phyloP scores from a whole-genome alignment of 2,113 vertebrate genomes.

The Kobus ellipsiprymnus region DNA sequence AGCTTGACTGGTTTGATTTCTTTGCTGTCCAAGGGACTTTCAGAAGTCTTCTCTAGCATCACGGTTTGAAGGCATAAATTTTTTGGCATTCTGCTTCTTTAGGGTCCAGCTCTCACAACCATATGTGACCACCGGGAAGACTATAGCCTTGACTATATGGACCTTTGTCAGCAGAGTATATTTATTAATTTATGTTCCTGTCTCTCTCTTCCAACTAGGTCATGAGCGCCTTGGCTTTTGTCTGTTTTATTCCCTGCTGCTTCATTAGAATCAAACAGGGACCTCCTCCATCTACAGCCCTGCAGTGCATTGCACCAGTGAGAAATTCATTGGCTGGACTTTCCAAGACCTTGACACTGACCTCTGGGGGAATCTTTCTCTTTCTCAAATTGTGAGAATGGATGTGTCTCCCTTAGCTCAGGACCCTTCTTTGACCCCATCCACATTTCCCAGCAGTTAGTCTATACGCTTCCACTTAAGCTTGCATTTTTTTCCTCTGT shows the following conservation, averaged over 20 bases:
- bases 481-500: not conserved
- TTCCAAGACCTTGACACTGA: not conserved
- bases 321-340: not conserved
- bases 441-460: not conserved
- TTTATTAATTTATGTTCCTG: not conserved
- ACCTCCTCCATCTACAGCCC: not conserved
- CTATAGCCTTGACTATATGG: not conserved
- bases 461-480: not conserved
- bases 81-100: not conserved
- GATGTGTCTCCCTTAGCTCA: not conserved
- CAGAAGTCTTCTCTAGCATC: not conserved
- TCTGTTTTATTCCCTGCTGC: not conserved
- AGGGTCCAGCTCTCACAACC: not conserved
- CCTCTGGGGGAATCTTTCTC: not conserved
- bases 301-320: not conserved
- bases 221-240: not conserved
- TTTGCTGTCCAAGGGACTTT: not conserved
- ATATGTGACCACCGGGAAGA: not conserved
- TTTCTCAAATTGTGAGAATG: not conserved
- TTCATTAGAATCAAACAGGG: too few species aligned
- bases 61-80: not conserved
- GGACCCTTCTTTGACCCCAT: not conserved
- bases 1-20: not conserved
- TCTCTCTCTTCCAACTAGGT: not conserved
- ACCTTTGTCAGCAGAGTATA: not conserved